Conservation (phyloP, 2,888 invertebrate species). For the Orthosia incerta region DNA sequence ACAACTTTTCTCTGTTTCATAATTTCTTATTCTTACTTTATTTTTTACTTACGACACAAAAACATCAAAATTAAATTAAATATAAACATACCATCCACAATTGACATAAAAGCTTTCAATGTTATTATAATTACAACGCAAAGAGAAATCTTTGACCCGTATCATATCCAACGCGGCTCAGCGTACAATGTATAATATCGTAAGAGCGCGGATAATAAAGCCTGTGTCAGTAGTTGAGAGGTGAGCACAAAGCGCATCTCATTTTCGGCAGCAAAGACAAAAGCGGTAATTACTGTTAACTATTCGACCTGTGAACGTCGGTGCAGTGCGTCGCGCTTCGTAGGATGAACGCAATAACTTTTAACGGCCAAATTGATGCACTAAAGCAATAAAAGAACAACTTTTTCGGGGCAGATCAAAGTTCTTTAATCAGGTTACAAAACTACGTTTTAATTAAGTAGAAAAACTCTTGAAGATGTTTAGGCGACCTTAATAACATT, state of each 20-base stretch:
- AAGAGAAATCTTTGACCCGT: conserved; percentile 73
- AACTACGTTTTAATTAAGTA: conserved; percentile 10
- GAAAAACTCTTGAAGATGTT: background rate
- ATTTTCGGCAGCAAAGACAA: conserved; percentile 87
- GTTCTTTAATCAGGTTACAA: conserved; percentile 30
- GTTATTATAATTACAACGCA: conserved; percentile 50
- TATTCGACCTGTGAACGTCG: conserved; percentile 57
- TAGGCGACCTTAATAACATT: background rate
- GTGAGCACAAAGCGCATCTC: conserved; percentile 83
- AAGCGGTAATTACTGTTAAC: conserved; percentile 82
- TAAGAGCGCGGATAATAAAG: conserved; percentile 74
- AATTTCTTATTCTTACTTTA: background rate
- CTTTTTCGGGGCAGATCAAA: conserved; percentile 50
- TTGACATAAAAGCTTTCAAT: conserved; percentile 43
- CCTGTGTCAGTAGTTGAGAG: conserved; percentile 77
- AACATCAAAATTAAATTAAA: conserved; percentile 1
- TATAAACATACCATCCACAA: conserved; percentile 17
- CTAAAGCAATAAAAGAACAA: conserved; percentile 71
- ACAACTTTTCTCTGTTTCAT: background rate
- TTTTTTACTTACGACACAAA: background rate
- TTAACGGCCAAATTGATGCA: conserved; percentile 65
- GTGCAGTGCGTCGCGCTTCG: conserved; percentile 47
- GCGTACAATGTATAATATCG: conserved; percentile 64
- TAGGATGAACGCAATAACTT: conserved; percentile 42
- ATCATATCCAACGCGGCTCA: conserved; percentile 65